Percentiles rank a stretch among this genome's conserved stretches.
Evolutionary conservation across 2,797 vertebrate species (phyloP).

Genomic region (Columba guinea): DNA sequence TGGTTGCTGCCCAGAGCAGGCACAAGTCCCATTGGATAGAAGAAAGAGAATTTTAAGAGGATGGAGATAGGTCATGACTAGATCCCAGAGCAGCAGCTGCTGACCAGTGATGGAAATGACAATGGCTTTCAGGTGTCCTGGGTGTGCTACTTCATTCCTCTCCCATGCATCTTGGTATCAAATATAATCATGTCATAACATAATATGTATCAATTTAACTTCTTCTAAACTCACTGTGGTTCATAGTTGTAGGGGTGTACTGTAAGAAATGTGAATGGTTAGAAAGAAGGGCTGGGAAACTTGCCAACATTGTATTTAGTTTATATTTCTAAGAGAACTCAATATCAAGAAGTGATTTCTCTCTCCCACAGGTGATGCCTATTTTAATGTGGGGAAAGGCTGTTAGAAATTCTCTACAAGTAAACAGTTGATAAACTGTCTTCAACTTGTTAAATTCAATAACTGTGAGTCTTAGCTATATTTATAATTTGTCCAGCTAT

Average conservation of each 20-base stretch:
- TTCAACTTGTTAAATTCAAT: background rate
- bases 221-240: background rate
- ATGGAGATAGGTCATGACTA: accelerated
- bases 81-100: background rate
- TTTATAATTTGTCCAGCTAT: background rate
- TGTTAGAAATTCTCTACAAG: background rate
- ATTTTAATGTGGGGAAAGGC: background rate
- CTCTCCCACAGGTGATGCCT: background rate
- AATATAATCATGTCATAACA: background rate
- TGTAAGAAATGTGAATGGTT: background rate
- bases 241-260: background rate
- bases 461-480: background rate
- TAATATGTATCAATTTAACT: background rate
- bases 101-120: background rate
- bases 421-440: background rate
- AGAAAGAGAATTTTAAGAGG: background rate
- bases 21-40: background rate
- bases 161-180: background rate
- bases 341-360: background rate
- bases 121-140: background rate
- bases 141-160: background rate
- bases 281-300: background rate
- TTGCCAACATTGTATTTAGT: background rate
- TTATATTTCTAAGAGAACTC: background rate
- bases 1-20: background rate